phyloP scores from a whole-genome alignment of 2,113 vertebrate species.

The Eonycteris spelaea region DNA sequence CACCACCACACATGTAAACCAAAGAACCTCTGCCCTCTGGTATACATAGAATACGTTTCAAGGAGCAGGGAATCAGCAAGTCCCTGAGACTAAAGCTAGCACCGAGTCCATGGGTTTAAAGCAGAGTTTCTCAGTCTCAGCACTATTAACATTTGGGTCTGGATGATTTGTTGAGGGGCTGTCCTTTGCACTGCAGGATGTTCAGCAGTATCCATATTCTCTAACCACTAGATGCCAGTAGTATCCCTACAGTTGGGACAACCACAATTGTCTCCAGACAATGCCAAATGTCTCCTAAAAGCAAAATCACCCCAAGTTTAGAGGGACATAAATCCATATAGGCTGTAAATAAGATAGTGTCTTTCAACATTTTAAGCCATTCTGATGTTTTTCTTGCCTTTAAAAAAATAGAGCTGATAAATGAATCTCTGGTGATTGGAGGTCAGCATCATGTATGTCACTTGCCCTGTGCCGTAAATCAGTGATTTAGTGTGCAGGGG shows the following conservation, averaged over 20 bases:
- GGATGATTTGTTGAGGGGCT: background rate
- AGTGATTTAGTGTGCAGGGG: background rate
- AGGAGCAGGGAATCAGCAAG: background rate
- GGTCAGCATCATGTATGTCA: background rate
- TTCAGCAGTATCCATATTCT: background rate
- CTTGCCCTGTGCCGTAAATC: background rate
- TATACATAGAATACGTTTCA: background rate
- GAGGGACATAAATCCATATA: background rate
- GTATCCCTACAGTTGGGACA: background rate
- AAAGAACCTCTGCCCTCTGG: background rate
- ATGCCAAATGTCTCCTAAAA: background rate
- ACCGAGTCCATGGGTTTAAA: background rate
- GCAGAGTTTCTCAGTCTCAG: background rate
- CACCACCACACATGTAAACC: background rate
- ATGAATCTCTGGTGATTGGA: background rate
- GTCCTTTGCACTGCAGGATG: background rate
- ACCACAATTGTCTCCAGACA: background rate
- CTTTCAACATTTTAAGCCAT: background rate
- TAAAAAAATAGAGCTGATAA: background rate
- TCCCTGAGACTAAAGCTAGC: background rate
- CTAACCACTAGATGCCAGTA: conserved; percentile 1
- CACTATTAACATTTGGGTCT: background rate
- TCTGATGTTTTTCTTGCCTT: background rate
- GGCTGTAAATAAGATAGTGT: background rate
- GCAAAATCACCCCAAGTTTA: background rate